phyloP scores from a whole-genome alignment of 1,140 invertebrate species.

The Campoletis sonorensis region DNA sequence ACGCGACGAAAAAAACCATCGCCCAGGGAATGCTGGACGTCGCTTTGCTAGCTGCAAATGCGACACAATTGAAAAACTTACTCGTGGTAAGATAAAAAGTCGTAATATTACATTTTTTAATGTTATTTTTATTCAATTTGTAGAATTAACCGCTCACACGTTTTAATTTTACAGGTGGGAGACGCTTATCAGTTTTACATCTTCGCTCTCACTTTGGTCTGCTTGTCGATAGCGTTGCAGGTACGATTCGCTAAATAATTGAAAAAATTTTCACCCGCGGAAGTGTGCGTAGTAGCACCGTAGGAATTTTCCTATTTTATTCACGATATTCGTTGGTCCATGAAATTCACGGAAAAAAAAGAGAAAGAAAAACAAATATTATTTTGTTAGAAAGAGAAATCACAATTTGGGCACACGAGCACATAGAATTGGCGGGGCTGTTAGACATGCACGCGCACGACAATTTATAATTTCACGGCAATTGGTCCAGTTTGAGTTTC shows the following conservation, averaged over 20 bases:
- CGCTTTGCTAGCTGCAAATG: conserved; percentile 87
- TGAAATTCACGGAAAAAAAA: background rate
- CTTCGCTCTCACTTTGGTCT: conserved; percentile 87
- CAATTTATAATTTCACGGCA: conserved; percentile 33
- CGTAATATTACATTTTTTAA: conserved; percentile 3
- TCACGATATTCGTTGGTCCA: background rate
- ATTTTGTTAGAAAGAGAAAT: background rate
- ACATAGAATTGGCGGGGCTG: background rate
- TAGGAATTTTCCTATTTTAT: background rate
- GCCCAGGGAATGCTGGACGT: conserved; percentile 82
- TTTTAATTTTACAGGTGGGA: conserved; percentile 77
- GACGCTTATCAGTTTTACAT: conserved; percentile 90
- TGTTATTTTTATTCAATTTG: background rate
- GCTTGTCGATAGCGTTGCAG: conserved; percentile 91
- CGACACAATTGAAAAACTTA: conserved; percentile 92
- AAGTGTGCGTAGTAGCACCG: no score
- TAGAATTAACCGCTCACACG: conserved; percentile 6
- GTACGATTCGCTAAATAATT: conserved; percentile 73
- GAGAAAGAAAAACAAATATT: background rate
- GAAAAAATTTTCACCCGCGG: no score
- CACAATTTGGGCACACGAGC: background rate
- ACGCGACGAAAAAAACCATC: conserved; percentile 83
- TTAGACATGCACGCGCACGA: conserved; percentile 26
- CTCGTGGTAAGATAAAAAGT: conserved; percentile 80
- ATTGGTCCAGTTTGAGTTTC: conserved; percentile 55